Evolutionary conservation across 2,113 vertebrate genomes (phyloP), one percentile per base, ranked within the genome.

Genomic region (Shinisaurus crocodilurus): DNA sequence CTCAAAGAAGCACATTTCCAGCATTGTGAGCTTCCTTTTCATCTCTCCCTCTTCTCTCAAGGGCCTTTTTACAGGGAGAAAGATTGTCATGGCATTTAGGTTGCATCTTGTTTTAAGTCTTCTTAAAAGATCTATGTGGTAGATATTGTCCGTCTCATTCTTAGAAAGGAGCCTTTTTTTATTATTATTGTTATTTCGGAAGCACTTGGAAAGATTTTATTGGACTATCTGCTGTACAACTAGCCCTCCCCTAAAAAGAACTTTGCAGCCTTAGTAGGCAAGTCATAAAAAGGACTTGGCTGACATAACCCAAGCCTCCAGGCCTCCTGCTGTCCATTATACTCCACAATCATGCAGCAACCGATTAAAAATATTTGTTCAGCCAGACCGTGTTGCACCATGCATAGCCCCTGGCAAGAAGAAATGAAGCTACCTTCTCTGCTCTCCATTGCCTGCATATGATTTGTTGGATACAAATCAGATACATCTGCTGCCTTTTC

Each of bases 381-480:
- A 32, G 54, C 67, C 40, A 37, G 10, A 54, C 8, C 48, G 29
- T 10, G 12, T 29, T 67, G n/a, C 34, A 27, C 1, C 5, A 13
- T 84, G 70, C 18, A 27, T n/a, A 3, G 74, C 32, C 54, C 43
- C 43, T 82, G 82, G 16, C 5, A 48, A 95, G 81, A 63, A 76
- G 83, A 67, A 88, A 88, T 8, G 57, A 75, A 37, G 13, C 89
- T 91, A 90, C 91, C 40, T 91, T 67, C 74, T 90, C 50, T 18
- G 37, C 57, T 87, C 48, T 86, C 77, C 80, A 7, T 86, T 63
- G 27, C 5, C 80, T 85, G 67, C 5, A 69, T 82, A 90, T 0
- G 0, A 34, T n/a, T 40, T 92, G 76, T 37, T 57, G 2, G 81
- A n/a, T 32, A 40, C 75, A 65, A 37, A 80, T 45, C 12, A 12